These are phyloP conservation scores for Orthosia gracilis DNA, from an alignment of 2,888 invertebrate genomes.

Conservation along the genomic window DNA sequence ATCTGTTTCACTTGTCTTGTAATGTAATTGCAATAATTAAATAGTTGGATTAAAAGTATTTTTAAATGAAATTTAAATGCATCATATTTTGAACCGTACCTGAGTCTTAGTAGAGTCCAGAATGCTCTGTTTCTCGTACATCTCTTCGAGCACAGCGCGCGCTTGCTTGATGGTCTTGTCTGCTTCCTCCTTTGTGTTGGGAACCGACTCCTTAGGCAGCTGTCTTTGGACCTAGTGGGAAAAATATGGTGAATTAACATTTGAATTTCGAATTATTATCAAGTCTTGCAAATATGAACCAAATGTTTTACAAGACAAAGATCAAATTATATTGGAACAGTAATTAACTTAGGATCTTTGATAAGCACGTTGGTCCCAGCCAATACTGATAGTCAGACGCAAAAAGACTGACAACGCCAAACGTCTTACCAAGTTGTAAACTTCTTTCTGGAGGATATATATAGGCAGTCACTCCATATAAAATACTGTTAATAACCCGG, in stretches of 20 bases:
- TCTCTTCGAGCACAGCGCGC: constrained; percentile 96
- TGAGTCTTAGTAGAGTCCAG: constrained; percentile 97
- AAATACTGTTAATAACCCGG: no score
- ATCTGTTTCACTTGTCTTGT: no score
- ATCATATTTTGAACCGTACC: constrained; percentile 69
- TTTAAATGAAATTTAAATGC: no score
- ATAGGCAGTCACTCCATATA: no score
- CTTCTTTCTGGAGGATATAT: no score
- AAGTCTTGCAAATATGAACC: not conserved
- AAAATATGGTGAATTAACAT: not conserved
- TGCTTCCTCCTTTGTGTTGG: constrained; percentile 96
- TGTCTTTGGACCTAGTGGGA: constrained; percentile 93
- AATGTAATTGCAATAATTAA: no score
- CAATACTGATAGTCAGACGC: no score
- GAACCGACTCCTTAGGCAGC: constrained; percentile 95
- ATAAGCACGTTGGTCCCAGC: no score
- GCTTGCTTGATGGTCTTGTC: constrained; percentile 96
- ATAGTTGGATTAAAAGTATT: no score
- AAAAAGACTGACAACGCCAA: no score
- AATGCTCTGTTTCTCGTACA: constrained; percentile 98
- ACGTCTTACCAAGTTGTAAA: no score
- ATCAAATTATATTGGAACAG: not conserved
- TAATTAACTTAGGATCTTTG: no score
- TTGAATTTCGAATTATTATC: not conserved
- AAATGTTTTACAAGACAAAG: not conserved